phyloP scores from a whole-genome alignment of 2,797 vertebrate species.

The Cryptoblepharus egeriae region DNA sequence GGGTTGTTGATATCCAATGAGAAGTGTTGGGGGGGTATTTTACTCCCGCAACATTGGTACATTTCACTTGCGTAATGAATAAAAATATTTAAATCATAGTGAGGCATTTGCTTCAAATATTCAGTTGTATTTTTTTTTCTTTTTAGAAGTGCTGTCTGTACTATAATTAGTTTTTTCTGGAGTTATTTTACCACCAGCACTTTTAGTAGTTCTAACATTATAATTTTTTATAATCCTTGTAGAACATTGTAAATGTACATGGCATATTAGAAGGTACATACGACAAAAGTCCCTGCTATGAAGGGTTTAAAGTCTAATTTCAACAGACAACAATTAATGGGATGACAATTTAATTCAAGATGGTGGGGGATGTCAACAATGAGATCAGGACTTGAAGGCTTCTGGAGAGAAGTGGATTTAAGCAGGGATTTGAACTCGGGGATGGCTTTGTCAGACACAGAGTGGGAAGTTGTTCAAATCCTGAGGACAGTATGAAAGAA shows the following conservation, averaged over 20 bases:
- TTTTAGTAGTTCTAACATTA: constrained; percentile 18
- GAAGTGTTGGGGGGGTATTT: too few relatives aligned
- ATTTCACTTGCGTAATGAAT: too few relatives aligned
- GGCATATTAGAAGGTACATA: constrained; percentile 15
- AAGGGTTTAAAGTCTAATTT: constrained; percentile 41
- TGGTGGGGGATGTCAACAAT: constrained; percentile 15
- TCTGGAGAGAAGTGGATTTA: constrained; percentile 22
- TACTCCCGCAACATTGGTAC: too few relatives aligned
- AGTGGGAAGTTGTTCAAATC: constrained; percentile 23
- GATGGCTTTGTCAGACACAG: constrained; percentile 19
- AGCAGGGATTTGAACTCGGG: constrained; percentile 24
- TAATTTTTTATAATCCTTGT: not conserved
- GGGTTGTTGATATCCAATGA: too few relatives aligned
- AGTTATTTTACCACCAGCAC: constrained; percentile 15
- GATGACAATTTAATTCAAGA: constrained; percentile 40
- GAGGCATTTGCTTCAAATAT: fast-evolving
- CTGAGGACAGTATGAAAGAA: constrained; percentile 20
- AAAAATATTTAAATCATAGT: not conserved
- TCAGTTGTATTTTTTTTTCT: constrained; percentile 13
- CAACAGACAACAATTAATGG: constrained; percentile 32
- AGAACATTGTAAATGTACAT: constrained; percentile 33
- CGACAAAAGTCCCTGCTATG: not conserved
- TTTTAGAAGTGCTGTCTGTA: constrained; percentile 24
- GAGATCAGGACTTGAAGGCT: constrained; percentile 30
- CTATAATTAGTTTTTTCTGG: not conserved